Conservation (phyloP, 2,888 invertebrate genomes). For the Philonicus albiceps region DNA sequence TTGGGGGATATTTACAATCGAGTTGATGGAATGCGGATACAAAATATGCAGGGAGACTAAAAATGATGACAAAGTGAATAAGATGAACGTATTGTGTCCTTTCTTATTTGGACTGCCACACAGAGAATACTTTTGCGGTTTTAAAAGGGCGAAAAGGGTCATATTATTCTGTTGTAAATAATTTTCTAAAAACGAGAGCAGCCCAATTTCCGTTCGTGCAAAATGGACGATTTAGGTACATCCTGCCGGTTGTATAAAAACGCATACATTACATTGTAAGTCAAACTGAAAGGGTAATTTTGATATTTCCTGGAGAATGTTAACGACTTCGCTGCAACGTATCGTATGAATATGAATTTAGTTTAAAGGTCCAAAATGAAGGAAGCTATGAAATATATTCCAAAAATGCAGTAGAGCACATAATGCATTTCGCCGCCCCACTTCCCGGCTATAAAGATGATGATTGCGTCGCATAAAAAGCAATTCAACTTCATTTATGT, state of each 20-base stretch:
- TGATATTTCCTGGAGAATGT: background rate
- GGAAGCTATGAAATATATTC: conserved; percentile 5
- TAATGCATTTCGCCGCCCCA: conserved; percentile 25
- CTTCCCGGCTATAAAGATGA: conserved; percentile 8
- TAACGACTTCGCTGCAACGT: background rate
- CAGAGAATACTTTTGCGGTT: background rate
- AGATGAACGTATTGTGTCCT: background rate
- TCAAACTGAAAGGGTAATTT: background rate
- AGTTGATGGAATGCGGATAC: background rate
- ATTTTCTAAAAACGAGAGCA: background rate
- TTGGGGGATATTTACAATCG: background rate
- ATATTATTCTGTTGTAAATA: background rate
- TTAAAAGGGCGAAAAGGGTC: background rate
- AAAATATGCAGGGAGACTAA: background rate
- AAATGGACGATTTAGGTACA: background rate
- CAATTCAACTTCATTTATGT: conserved; percentile 39
- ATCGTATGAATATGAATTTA: conserved; percentile 28
- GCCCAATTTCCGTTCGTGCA: background rate
- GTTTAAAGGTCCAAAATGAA: conserved; percentile 1
- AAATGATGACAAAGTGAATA: background rate
- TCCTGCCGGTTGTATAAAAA: background rate
- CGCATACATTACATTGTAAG: background rate
- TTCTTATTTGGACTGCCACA: background rate
- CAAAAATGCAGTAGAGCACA: conserved; percentile 23
- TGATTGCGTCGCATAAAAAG: conserved; percentile 32